Evolutionary conservation across 2,113 vertebrate species (phyloP).

Genomic region (Carassius carassius): DNA sequence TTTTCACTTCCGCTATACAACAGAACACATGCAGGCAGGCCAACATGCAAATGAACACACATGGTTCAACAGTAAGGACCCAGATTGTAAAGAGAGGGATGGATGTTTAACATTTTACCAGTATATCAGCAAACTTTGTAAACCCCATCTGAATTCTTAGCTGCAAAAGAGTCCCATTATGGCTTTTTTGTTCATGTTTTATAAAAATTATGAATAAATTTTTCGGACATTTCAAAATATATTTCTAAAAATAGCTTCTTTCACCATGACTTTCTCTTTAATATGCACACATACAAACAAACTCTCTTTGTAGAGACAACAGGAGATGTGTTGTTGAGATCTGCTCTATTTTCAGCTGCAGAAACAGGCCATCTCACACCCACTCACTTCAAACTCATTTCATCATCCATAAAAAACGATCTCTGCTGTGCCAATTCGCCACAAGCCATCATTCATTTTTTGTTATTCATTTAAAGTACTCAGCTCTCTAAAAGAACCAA

Average conservation of each 20-base stretch:
- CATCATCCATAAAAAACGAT: conserved; percentile 7
- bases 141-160: background rate
- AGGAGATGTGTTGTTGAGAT: background rate
- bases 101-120: background rate
- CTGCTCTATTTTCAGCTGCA: conserved; percentile 30
- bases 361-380: conserved; percentile 22
- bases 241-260: background rate
- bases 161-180: background rate
- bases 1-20: conserved; percentile 60
- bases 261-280: background rate
- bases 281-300: background rate
- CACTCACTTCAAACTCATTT: conserved; percentile 32
- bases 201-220: background rate
- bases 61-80: background rate
- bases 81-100: background rate
- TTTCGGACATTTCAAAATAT: background rate
- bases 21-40: background rate
- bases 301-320: background rate
- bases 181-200: background rate
- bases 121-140: background rate
- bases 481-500: background rate
- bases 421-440: background rate
- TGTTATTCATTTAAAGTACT: background rate
- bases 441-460: background rate
- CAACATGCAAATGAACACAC: conserved; percentile 32